These are phyloP conservation scores for Mantis religiosa DNA, from an alignment of 2,888 invertebrate genomes.

Conservation along the genomic window DNA sequence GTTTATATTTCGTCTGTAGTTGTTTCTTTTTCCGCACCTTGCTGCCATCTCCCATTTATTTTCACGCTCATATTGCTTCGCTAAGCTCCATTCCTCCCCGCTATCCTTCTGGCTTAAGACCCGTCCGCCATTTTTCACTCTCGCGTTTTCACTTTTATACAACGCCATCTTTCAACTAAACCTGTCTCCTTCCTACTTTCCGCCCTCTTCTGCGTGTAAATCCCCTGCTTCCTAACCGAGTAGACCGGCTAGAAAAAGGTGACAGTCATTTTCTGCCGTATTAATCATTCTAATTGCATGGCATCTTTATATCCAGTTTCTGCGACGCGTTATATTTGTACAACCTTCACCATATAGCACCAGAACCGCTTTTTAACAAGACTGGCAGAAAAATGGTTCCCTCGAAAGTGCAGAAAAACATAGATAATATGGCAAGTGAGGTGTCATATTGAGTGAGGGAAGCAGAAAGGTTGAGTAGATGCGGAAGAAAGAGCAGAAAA, in stretches of 20 bases:
- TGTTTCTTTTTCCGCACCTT: too few species aligned
- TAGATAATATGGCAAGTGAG: too few species aligned
- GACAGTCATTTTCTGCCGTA: conserved; percentile 6
- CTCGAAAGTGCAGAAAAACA: too few species aligned
- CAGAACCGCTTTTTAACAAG: too few species aligned
- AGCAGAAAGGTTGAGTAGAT: neutral
- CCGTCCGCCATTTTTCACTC: neutral
- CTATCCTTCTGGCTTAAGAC: too few species aligned
- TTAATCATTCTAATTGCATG: conserved; percentile 4
- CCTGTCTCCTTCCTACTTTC: neutral
- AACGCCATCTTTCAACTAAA: neutral
- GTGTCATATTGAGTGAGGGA: neutral
- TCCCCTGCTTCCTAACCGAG: neutral
- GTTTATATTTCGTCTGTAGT: too few species aligned
- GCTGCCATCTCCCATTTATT: too few species aligned
- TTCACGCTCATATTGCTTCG: too few species aligned
- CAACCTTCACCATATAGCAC: too few species aligned
- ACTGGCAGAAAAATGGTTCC: too few species aligned
- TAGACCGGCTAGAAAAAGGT: neutral
- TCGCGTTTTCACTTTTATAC: conserved; percentile 3
- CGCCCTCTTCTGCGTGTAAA: neutral
- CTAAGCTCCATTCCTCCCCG: too few species aligned
- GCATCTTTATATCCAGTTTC: neutral
- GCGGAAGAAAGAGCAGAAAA: neutral
- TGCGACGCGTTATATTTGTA: neutral